phyloP scores from a whole-genome alignment of 2,113 vertebrate genomes.

The Larimichthys crocea region DNA sequence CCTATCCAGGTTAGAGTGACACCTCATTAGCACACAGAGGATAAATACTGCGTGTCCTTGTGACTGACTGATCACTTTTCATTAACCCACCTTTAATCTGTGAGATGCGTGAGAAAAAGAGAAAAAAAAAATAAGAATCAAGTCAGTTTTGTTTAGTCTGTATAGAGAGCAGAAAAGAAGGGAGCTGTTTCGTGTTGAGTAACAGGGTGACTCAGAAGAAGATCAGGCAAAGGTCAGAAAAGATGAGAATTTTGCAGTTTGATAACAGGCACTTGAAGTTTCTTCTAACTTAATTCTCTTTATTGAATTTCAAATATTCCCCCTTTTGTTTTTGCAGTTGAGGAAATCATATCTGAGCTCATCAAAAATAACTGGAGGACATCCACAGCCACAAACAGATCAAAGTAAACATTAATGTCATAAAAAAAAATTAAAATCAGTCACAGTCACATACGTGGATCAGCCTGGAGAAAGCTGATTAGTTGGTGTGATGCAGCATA shows the following conservation, averaged over 20 bases:
- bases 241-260: background rate
- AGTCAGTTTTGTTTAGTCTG: background rate
- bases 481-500: background rate
- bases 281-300: background rate
- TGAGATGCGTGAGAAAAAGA: background rate
- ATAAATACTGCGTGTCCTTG: background rate
- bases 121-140: background rate
- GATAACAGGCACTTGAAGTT: background rate
- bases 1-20: background rate
- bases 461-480: conserved; percentile 16
- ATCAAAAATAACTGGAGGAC: background rate
- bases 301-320: background rate
- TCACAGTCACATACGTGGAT: background rate
- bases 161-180: background rate
- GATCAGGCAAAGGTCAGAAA: background rate
- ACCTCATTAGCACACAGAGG: background rate
- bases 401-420: background rate
- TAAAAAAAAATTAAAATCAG: background rate
- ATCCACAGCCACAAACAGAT: background rate
- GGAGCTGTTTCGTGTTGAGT: conserved; percentile 5
- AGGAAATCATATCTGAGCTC: background rate
- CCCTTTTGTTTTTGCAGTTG: background rate
- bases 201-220: background rate
- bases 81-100: background rate
- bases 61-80: conserved; percentile 9